Evolutionary conservation across 64 coral and sea anemone species (phyloP), one percentile per base, ranked within the genome.

Genomic region (Stylophora pistillata): DNA sequence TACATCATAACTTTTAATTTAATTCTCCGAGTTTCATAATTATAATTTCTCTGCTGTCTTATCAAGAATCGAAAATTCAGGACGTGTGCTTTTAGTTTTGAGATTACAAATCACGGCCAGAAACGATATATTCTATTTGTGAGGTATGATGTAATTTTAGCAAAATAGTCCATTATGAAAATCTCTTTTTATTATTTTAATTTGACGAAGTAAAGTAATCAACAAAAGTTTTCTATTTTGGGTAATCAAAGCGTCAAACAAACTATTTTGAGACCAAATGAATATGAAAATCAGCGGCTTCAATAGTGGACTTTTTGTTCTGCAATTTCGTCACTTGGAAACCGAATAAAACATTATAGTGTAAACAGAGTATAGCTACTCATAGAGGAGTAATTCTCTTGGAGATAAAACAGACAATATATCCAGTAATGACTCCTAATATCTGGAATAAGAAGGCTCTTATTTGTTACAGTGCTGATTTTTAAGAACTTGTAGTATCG

Each of bases 321-420:
- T 53, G 62, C 20, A 13, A 60, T 47, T 32, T 61, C 11, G 80
- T 84, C 53, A 62, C 80, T 69, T 69, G 65, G 80, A 70, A 84
- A 84, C 80, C 34, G 53, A 1, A 53, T 60, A 53, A 84, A 82
- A 82, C 41, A 82, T 16, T 3, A 59, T 26, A 15, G 59, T 30
- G 30, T 65, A 37, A 82, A 65, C 58, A 82, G 65, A 65, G 60
- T 68, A 84, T 69, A 79, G 33, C 69, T 37, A 70, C 29, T 33
- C 33, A 70, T 70, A 18, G 47, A 9, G 27, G 52, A 70, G 31
- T 53, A 47, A 34, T 84, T 82, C 18, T 21, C 57, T 63, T 47
- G 16, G 53, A 29, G 15, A 47, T 47, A 15, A 78, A 78, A 10
- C 15, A 25, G 14, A 25, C 80, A 84, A 84, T 84, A 84, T 54